Evolutionary conservation across 2,888 invertebrate genomes (phyloP), one percentile per base, ranked within the genome.

Genomic region (Hyppa rectilinea): DNA sequence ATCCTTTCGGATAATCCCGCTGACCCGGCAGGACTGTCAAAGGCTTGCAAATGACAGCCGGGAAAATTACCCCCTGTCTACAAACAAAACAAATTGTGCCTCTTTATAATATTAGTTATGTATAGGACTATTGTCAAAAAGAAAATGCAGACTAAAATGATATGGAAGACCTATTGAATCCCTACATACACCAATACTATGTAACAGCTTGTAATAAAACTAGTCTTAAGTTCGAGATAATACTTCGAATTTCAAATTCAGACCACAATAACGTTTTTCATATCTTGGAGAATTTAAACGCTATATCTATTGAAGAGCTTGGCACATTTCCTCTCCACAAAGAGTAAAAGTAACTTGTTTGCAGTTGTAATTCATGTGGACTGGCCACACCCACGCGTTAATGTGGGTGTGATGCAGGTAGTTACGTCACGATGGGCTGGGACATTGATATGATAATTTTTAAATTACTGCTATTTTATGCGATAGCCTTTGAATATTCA

Each of bases 351-450:
- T 53, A n/a, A 6, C 23, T 64, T 50, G 29, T 72, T 45, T 78
- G 61, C 47, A 71, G 50, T 50, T 58, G 29, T 55, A 78, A 60
- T 38, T 45, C 10, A 61, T 34, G 43, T 55, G 55, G 20, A 23
- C 74, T 34, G 55, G 23, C 55, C 79, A 73, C 74, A 64, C 79
- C 74, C 38, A 60, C 64, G 20, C 52, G 14, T 40, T 12, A 50
- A 40, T 1, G 72, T 78, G 45, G 75, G 78, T 62, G 78, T 58
- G 60, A 47, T 52, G 61, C 55, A 38, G 45, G 17, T 20, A 40
- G 34, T 76, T 40, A 59, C 70, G 47, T 73, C 71, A 71, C 31
- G 2, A 53, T 4, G 10, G n/a, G 52, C 36, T n/a, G n/a, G 29
- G 12, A 2, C 49, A 2, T 31, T 31, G 38, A 43, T 38, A 55